These are phyloP conservation scores for Caenorhabditis inopinata DNA, from an alignment of 1,140 invertebrate species.

Conservation along the genomic window DNA sequence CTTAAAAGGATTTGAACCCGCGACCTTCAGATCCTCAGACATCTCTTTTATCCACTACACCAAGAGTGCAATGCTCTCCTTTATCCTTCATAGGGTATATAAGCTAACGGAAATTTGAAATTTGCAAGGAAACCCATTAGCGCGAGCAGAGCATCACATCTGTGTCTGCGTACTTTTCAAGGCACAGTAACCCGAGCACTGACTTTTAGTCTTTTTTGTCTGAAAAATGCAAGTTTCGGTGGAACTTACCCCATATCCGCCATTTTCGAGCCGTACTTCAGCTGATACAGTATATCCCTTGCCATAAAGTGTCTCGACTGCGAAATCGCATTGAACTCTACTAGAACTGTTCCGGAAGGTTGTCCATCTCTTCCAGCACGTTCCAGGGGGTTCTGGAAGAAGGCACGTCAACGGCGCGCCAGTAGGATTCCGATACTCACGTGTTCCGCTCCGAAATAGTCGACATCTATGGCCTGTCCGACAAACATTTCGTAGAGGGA, in stretches of 20 bases:
- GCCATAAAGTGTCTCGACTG: constrained; percentile 9
- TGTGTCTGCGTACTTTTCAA: no score
- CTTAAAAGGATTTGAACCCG: no score
- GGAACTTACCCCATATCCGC: neutral
- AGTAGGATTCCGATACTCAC: neutral
- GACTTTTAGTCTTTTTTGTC: no score
- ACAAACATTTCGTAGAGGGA: constrained; percentile 12
- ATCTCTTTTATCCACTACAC: no score
- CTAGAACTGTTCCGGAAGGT: neutral
- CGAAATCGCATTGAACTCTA: neutral
- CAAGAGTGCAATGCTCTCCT: no score
- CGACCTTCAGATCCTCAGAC: no score
- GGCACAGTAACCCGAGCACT: no score
- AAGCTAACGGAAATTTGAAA: no score
- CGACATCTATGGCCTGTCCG: neutral
- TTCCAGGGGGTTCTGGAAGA: neutral
- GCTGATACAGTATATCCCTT: neutral
- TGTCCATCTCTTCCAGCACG: neutral
- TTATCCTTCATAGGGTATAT: no score
- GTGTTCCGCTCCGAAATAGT: neutral
- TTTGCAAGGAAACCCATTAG: no score
- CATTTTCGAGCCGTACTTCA: constrained; percentile 5
- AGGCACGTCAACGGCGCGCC: neutral
- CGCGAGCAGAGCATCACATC: no score
- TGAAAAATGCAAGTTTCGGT: neutral